phyloP scores from a whole-genome alignment of 2,888 invertebrate species.

The Heteromurus nitidus region DNA sequence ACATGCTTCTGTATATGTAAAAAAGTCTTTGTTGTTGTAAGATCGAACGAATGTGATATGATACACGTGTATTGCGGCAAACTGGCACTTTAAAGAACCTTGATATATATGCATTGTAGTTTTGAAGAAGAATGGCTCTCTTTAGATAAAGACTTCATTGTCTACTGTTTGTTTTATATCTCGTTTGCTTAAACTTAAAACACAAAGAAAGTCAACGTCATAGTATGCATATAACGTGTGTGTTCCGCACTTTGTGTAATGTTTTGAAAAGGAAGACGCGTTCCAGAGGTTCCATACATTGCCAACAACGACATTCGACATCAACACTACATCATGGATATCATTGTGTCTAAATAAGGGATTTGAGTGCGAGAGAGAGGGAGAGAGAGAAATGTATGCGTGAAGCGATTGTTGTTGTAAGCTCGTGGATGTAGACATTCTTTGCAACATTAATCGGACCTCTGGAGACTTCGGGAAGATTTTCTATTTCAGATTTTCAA shows the following conservation, averaged over 20 bases:
- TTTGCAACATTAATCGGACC: too few relatives aligned
- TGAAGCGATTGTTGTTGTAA: too few relatives aligned
- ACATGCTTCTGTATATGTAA: too few relatives aligned
- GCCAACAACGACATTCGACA: neutral
- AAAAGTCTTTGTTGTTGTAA: too few relatives aligned
- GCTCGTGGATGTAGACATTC: too few relatives aligned
- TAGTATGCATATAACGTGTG: conserved; percentile 27
- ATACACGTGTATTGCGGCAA: too few relatives aligned
- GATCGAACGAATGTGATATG: neutral
- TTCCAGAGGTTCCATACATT: conserved; percentile 24
- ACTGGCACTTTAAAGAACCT: conserved; percentile 1
- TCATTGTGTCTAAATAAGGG: conserved; percentile 45
- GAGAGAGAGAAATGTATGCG: too few relatives aligned
- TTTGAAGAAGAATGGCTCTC: neutral
- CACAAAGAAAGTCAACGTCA: too few relatives aligned
- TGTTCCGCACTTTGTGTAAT: conserved; percentile 32
- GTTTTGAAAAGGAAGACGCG: conserved; percentile 40
- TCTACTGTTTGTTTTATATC: neutral
- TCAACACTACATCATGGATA: neutral
- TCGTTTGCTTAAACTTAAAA: neutral
- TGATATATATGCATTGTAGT: neutral
- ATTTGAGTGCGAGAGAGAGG: too few relatives aligned
- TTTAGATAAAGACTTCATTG: conserved; percentile 21
- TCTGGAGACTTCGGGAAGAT: too few relatives aligned
- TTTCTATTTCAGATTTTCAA: too few relatives aligned